phyloP scores from a whole-genome alignment of 2,113 vertebrate species.

The Carettochelys insculpta region DNA sequence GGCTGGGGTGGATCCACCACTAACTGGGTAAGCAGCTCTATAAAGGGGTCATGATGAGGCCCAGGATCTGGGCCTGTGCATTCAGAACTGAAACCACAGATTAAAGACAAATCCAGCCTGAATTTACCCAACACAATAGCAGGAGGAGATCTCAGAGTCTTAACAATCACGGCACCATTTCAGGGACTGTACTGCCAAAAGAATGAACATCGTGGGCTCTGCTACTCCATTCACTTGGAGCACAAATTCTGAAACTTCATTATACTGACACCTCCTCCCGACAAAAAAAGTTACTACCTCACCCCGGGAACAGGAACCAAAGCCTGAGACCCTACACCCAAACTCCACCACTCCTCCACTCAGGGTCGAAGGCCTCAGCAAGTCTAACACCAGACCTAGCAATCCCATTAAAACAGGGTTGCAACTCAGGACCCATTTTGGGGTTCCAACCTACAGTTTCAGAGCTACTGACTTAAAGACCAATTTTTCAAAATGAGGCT shows the following conservation, averaged over 20 bases:
- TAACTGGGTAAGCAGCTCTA: background rate
- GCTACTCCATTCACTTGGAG: background rate
- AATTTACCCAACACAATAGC: background rate
- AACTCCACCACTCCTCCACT: too few relatives aligned
- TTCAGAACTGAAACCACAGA: background rate
- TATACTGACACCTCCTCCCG: too few relatives aligned
- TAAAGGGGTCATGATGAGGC: background rate
- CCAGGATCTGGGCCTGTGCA: background rate
- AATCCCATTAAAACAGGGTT: too few relatives aligned
- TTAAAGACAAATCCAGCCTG: background rate
- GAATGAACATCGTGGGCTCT: fast-evolving
- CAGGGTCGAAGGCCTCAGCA: too few relatives aligned
- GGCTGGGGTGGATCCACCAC: background rate
- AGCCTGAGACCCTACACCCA: too few relatives aligned
- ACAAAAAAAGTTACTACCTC: too few relatives aligned
- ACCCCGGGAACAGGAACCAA: too few relatives aligned
- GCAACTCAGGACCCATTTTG: too few relatives aligned
- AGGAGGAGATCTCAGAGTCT: background rate
- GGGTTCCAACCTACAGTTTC: background rate
- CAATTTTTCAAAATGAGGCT: background rate
- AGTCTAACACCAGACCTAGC: too few relatives aligned
- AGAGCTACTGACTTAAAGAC: too few relatives aligned
- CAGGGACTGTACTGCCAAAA: background rate
- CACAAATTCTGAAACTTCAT: too few relatives aligned
- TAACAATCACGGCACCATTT: background rate